Percentiles rank a stretch among this genome's conserved stretches.
phyloP scores from a whole-genome alignment of 1,140 invertebrate genomes.

The Ooceraea biroi region DNA sequence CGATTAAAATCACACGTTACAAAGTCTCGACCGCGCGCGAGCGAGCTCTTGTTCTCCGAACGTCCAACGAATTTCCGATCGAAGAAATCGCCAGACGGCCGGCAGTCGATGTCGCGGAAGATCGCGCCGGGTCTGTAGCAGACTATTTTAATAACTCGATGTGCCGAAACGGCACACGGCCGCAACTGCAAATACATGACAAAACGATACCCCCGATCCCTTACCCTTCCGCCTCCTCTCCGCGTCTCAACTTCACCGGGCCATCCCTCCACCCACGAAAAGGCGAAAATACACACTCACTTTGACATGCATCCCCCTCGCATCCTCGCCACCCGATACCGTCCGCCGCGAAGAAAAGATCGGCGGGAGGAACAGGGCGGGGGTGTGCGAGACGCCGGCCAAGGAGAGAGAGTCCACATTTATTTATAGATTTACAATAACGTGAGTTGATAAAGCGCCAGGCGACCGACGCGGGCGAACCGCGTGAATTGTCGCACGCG shows the following conservation, averaged over 20 bases:
- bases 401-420: conserved; percentile 55
- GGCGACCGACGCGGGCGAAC: conserved; percentile 60
- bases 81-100: not conserved
- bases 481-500: conserved; percentile 73
- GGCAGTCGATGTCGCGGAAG: conserved; percentile 25
- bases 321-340: not conserved
- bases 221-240: not conserved
- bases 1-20: not conserved
- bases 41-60: too few relatives aligned
- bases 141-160: conserved; percentile 58
- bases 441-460: conserved; percentile 80
- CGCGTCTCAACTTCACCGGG: conserved; percentile 22
- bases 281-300: conserved; percentile 65
- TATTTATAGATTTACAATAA: conserved; percentile 83
- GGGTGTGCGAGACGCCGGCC: not conserved
- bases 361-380: not conserved
- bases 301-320: conserved; percentile 57
- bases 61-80: not conserved
- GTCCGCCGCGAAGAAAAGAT: conserved; percentile 19
- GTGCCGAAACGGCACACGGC: conserved; percentile 29
- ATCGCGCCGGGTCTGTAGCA: conserved; percentile 37
- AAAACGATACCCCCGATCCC: conserved; percentile 43
- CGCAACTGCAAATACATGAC: conserved; percentile 56
- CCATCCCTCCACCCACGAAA: conserved; percentile 53
- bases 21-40: not conserved